Conservation (phyloP, 2,888 invertebrate species). For the Anaspis maculata region DNA sequence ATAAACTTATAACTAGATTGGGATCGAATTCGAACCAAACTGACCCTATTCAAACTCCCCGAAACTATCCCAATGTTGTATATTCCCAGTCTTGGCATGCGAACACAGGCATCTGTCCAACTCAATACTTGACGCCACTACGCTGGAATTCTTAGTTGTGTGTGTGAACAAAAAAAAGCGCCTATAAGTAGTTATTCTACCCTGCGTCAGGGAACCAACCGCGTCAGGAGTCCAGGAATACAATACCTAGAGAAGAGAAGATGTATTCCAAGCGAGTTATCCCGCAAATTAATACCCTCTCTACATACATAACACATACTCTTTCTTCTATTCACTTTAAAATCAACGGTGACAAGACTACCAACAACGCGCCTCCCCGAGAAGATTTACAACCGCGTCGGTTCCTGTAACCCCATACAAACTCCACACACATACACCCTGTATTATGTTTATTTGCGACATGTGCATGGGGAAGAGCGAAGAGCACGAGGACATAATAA, state of each 20-base stretch:
- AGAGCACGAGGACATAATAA: no score
- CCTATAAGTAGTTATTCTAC: no score
- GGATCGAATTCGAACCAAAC: constrained; percentile 3
- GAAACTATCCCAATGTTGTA: no score
- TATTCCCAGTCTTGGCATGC: no score
- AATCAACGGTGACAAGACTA: constrained; percentile 24
- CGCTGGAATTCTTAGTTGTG: not conserved
- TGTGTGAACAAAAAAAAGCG: not conserved
- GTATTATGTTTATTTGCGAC: constrained; percentile 10
- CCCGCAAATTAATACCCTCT: constrained; percentile 11
- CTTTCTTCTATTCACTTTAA: constrained; percentile 21
- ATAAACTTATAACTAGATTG: constrained; percentile 6
- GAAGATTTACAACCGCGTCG: constrained; percentile 12
- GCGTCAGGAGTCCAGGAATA: no score
- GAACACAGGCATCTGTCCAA: no score
- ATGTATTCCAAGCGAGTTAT: no score
- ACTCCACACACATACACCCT: constrained; percentile 4
- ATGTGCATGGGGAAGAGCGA: no score
- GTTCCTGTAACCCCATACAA: constrained; percentile 6
- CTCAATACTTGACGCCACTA: not conserved
- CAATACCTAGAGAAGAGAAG: no score
- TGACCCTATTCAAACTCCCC: constrained; percentile 2
- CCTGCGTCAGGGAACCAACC: no score
- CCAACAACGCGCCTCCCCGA: constrained; percentile 6
- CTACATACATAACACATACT: no score